Percentiles rank a stretch among this genome's conserved stretches.
phyloP scores from a whole-genome alignment of 1,140 invertebrate genomes.

The Neodiprion fabricii region DNA sequence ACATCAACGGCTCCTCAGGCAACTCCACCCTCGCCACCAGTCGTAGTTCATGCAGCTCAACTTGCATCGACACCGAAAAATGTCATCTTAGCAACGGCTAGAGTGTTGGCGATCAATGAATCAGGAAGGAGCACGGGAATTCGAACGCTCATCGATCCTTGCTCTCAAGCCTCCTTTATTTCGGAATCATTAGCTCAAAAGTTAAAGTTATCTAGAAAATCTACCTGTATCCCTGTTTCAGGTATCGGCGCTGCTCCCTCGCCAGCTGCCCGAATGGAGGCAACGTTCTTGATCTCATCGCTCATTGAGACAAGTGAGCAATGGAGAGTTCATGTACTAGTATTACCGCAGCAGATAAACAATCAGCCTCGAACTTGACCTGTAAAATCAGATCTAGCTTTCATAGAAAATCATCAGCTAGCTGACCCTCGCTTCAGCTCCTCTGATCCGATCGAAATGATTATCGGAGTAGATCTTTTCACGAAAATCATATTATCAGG shows the following conservation, averaged over 20 bases:
- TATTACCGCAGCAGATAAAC: slow-evolving; percentile 14
- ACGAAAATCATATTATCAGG: slow-evolving; percentile 19
- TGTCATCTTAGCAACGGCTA: not conserved
- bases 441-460: slow-evolving; percentile 19
- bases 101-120: not conserved
- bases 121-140: not conserved
- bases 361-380: not conserved
- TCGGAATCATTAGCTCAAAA: slow-evolving; percentile 30
- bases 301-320: not conserved
- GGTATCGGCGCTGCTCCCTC: slow-evolving; percentile 14
- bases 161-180: slow-evolving; percentile 23
- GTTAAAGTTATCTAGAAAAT: slow-evolving; percentile 21
- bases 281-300: not conserved
- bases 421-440: slow-evolving; percentile 25
- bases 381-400: not conserved
- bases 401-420: slow-evolving; percentile 12
- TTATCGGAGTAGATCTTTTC: slow-evolving; percentile 27
- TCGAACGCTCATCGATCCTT: not conserved
- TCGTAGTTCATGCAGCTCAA: no score
- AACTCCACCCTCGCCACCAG: no score
- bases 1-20: no score
- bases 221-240: not conserved
- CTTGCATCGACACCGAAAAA: no score
- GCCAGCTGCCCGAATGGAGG: not conserved
- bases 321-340: slow-evolving; percentile 12